A percentile compares a stretch with the other conserved stretches of the same genome.
These are phyloP conservation scores for Cyprinella venusta DNA, from an alignment of 2,797 vertebrate species.

Conservation along the genomic window DNA sequence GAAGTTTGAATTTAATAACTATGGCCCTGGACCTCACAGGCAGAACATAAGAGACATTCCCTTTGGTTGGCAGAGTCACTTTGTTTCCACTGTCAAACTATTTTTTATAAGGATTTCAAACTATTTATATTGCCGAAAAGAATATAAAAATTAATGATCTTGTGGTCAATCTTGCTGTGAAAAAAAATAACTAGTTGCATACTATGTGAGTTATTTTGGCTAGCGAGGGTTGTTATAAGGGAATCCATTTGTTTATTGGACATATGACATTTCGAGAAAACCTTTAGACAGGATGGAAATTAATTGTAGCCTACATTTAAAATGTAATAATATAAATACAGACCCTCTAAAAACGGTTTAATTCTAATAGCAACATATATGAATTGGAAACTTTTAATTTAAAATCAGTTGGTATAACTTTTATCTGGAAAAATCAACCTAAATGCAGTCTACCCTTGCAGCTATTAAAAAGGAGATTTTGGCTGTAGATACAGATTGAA, in stretches of 20 bases:
- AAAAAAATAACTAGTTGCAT: background rate
- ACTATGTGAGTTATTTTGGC: background rate
- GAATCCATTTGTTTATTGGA: background rate
- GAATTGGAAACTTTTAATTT: background rate
- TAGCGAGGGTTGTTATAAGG: background rate
- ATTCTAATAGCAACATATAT: background rate
- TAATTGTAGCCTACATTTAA: background rate
- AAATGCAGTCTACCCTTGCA: slow-evolving; percentile 24
- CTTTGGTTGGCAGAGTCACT: background rate
- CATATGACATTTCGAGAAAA: background rate
- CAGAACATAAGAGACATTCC: slow-evolving; percentile 1
- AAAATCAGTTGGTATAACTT: background rate
- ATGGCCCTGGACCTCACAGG: slow-evolving; percentile 38
- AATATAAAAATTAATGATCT: background rate
- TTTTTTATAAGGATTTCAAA: background rate
- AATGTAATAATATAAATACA: background rate
- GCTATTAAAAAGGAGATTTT: slow-evolving; percentile 11
- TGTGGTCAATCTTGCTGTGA: background rate
- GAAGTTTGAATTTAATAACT: slow-evolving; percentile 25
- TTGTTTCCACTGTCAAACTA: background rate
- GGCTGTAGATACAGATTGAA: slow-evolving; percentile 15
- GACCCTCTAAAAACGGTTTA: background rate
- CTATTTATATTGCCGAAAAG: background rate
- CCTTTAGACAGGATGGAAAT: background rate
- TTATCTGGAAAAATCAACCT: no score